Conservation (phyloP, 2,888 invertebrate species). For the Catocala nupta region DNA sequence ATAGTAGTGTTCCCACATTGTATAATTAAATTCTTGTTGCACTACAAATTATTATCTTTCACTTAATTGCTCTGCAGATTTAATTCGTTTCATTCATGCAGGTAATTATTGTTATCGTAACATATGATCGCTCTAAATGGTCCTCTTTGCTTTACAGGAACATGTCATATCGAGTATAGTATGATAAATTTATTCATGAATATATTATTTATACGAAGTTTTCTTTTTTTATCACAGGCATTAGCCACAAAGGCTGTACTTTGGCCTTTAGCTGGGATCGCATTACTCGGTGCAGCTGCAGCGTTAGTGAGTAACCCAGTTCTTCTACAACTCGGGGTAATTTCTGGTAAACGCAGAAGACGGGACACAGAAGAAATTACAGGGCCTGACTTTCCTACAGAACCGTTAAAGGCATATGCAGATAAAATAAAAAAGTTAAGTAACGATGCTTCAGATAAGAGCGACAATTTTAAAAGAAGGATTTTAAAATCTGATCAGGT, state of each 20-base stretch:
- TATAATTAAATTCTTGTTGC: constrained; percentile 11
- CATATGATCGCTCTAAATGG: neutral
- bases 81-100: constrained; percentile 1
- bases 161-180: too few relatives aligned
- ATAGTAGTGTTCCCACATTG: neutral
- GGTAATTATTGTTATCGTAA: neutral
- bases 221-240: constrained; percentile 74
- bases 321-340: constrained; percentile 92
- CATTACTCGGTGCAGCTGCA: constrained; percentile 93
- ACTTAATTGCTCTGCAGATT: neutral
- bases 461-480: constrained; percentile 40
- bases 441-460: constrained; percentile 21
- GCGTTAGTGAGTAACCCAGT: constrained; percentile 93
- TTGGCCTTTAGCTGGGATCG: constrained; percentile 92
- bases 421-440: constrained; percentile 24
- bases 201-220: neutral
- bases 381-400: constrained; percentile 40
- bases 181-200: too few relatives aligned
- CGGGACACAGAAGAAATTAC: constrained; percentile 75
- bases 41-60: constrained; percentile 11
- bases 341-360: constrained; percentile 88
- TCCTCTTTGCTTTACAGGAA: too few relatives aligned
- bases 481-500: constrained; percentile 29
- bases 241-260: constrained; percentile 89
- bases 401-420: constrained; percentile 45